phyloP scores from a whole-genome alignment of 2,888 invertebrate species.

The Hyposoter didymator region DNA sequence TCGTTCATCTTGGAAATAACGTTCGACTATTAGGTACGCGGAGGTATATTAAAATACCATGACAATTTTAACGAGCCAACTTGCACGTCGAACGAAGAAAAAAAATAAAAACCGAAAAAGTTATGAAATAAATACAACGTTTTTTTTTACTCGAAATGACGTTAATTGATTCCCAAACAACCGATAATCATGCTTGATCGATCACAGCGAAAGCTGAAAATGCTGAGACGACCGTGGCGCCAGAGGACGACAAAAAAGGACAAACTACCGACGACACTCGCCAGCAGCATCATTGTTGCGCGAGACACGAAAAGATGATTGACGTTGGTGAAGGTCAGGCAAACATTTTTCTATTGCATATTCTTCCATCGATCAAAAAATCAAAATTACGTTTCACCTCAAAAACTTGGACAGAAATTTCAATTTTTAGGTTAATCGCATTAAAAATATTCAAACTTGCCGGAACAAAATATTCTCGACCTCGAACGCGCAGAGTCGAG shows the following conservation, averaged over 20 bases:
- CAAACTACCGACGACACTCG: conserved; percentile 61
- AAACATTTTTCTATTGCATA: conserved; percentile 2
- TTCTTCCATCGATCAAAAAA: neutral
- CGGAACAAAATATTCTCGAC: neutral
- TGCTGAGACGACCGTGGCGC: conserved; percentile 38
- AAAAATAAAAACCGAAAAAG: neutral
- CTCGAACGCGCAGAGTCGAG: neutral
- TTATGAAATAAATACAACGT: neutral
- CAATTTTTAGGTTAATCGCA: neutral
- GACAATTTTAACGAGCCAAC: conserved; percentile 12
- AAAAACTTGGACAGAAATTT: neutral
- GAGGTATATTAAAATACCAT: conserved; percentile 56
- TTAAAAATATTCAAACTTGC: neutral
- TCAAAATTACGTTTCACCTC: neutral
- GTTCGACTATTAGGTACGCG: conserved; percentile 78
- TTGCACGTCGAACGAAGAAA: neutral
- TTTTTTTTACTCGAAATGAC: conserved; percentile 12
- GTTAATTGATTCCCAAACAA: conserved; percentile 65
- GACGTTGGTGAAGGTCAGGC: conserved; percentile 81
- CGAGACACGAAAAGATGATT: conserved; percentile 80
- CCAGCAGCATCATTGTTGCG: conserved; percentile 78
- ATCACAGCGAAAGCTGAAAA: conserved; percentile 60
- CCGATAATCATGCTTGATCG: conserved; percentile 53
- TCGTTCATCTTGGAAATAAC: conserved; percentile 74
- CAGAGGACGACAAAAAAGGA: conserved; percentile 55